A percentile compares a stretch with the other conserved stretches of the same genome.
These are phyloP conservation scores for Apantesis nais DNA, from an alignment of 2,888 invertebrate genomes.

Conservation along the genomic window DNA sequence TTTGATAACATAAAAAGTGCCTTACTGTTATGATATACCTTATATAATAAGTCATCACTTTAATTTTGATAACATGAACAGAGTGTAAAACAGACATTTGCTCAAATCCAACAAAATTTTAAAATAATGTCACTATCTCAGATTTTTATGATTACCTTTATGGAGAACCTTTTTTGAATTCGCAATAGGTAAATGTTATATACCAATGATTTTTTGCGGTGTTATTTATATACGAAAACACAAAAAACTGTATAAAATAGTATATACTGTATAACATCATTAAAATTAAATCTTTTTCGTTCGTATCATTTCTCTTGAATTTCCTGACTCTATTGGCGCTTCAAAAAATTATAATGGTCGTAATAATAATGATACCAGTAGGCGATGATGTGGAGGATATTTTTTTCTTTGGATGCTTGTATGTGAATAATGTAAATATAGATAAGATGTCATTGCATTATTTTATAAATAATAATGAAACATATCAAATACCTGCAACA, in stretches of 20 bases:
- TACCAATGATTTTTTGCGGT: background rate
- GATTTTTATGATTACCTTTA: background rate
- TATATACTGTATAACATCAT: background rate
- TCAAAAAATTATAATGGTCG: background rate
- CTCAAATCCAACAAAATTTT: background rate
- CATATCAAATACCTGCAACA: background rate
- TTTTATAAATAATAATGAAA: too few relatives aligned
- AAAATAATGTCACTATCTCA: too few relatives aligned
- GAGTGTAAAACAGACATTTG: background rate
- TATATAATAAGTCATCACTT: background rate
- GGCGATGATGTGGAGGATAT: too few relatives aligned
- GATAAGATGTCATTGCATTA: too few relatives aligned
- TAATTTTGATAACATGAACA: background rate
- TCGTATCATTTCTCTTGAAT: background rate
- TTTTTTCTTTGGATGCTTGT: too few relatives aligned
- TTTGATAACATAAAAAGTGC: background rate
- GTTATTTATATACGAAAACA: background rate
- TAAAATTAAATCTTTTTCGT: background rate
- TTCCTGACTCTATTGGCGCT: background rate
- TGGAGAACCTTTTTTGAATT: background rate
- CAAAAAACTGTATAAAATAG: background rate
- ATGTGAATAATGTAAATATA: too few relatives aligned
- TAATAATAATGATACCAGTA: too few relatives aligned
- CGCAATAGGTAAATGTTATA: too few relatives aligned
- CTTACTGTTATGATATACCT: background rate